Conservation (phyloP, 2,797 vertebrate genomes). For the Oreochromis mossambicus region DNA sequence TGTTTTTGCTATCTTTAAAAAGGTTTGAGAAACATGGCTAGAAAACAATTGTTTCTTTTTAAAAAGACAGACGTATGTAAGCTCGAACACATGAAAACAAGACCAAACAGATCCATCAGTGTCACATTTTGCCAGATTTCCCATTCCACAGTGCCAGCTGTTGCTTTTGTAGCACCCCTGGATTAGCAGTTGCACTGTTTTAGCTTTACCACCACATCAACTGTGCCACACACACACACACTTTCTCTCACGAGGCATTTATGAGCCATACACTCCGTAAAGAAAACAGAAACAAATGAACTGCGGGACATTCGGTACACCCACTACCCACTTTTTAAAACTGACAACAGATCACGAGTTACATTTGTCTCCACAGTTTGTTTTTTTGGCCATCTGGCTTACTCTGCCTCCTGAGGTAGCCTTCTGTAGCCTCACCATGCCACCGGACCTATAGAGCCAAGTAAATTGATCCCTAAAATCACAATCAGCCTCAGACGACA, state of each 20-base stretch:
- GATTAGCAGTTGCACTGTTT: neutral
- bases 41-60: constrained; percentile 1
- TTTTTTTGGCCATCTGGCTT: constrained; percentile 24
- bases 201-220: neutral
- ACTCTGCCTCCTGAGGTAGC: constrained; percentile 58
- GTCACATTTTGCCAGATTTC: neutral
- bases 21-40: constrained; percentile 30
- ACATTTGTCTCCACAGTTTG: constrained; percentile 35
- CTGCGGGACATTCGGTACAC: constrained; percentile 3
- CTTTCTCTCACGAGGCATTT: neutral
- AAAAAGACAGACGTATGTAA: neutral
- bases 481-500: constrained; percentile 30
- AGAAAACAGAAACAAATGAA: neutral
- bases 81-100: constrained; percentile 6
- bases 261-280: neutral
- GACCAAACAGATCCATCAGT: neutral
- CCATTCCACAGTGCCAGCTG: neutral
- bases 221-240: neutral
- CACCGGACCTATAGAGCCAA: constrained; percentile 27
- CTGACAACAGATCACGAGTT: constrained; percentile 14
- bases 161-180: neutral
- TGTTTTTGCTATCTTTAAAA: constrained; percentile 44
- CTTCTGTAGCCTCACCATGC: constrained; percentile 45
- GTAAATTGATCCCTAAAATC: constrained; percentile 56
- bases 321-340: constrained; percentile 12